phyloP scores from a whole-genome alignment of 92 coral and sea anemone genomes.

The Bergia puertoricense region DNA sequence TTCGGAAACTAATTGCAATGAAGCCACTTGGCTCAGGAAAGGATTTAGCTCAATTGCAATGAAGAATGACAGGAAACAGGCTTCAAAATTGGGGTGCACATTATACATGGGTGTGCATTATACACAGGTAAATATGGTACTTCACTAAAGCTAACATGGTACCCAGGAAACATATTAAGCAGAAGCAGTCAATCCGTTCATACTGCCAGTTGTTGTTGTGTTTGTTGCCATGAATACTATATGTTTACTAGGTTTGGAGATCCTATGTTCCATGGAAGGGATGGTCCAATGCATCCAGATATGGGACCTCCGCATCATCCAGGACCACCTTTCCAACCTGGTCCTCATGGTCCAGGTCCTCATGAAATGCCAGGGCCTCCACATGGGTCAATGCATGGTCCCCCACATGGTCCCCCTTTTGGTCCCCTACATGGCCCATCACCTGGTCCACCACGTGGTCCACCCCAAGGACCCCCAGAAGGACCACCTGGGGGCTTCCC shows the following conservation, averaged over 20 bases:
- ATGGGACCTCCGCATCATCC: constrained; percentile 26
- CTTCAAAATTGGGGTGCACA: no score
- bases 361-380: constrained; percentile 27
- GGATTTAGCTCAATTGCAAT: no score
- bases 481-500: constrained; percentile 35
- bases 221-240: neutral
- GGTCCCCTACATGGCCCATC: constrained; percentile 27
- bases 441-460: constrained; percentile 34
- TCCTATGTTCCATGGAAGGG: constrained; percentile 27
- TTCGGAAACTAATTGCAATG: no score
- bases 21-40: no score
- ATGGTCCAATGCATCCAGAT: constrained; percentile 37
- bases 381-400: constrained; percentile 41
- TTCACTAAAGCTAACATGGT: neutral
- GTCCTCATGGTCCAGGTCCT: constrained; percentile 36
- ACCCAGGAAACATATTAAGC: no score
- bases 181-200: no score
- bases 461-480: constrained; percentile 29
- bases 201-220: neutral
- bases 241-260: constrained; percentile 35
- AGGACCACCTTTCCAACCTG: constrained; percentile 27
- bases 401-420: constrained; percentile 13
- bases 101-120: no score
- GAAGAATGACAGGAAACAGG: no score
- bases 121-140: neutral